phyloP scores from a whole-genome alignment of 92 coral and sea anemone species.

The Pocillopora grandis region DNA sequence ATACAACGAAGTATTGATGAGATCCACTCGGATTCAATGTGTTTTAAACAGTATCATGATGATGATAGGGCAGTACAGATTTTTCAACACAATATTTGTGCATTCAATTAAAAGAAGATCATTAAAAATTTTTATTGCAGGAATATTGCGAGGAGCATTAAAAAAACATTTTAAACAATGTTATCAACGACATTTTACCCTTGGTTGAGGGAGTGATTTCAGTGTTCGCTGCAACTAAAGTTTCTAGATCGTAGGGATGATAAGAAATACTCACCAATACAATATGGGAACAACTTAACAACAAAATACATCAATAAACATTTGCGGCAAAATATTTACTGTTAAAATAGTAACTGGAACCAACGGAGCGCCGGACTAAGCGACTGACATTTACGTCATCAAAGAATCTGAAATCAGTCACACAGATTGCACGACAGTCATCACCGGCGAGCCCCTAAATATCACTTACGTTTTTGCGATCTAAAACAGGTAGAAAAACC shows the following conservation, averaged over 20 bases:
- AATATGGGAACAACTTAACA: not conserved
- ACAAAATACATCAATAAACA: not conserved
- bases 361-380: conserved; percentile 1
- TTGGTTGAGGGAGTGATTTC: not conserved
- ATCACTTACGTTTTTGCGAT: not conserved
- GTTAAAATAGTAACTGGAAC: not conserved
- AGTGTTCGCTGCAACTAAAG: not conserved
- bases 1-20: not conserved
- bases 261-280: not conserved
- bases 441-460: not conserved
- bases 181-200: not conserved
- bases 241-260: not conserved
- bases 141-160: not conserved
- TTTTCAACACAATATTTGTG: not conserved
- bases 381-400: not conserved
- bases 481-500: too few species aligned
- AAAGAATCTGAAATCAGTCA: not conserved
- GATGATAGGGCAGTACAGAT: not conserved
- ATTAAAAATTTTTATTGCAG: not conserved
- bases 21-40: not conserved
- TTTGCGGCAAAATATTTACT: not conserved
- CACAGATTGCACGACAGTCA: too few species aligned
- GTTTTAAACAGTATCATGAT: not conserved
- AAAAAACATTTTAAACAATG: not conserved
- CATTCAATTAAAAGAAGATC: not conserved